These are phyloP conservation scores for Temnopleurus reevesii DNA, from an alignment of 53 echinoderm and acorn worm genomes.

Conservation along the genomic window DNA sequence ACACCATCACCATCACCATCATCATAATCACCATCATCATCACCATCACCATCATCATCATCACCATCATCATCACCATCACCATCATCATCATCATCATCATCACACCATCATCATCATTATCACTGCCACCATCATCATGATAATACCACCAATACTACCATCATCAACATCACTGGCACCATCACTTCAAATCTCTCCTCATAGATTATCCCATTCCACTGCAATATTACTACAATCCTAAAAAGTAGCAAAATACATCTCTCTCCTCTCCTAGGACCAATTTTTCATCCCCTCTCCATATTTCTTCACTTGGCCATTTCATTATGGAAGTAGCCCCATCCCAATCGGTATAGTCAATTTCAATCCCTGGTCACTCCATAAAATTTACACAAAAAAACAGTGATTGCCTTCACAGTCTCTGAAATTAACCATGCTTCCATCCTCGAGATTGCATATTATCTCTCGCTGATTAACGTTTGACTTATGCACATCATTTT, in stretches of 20 bases:
- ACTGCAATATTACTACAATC: background rate
- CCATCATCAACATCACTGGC: background rate
- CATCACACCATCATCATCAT: background rate
- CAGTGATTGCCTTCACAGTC: background rate
- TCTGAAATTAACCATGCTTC: background rate
- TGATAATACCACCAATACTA: too few relatives aligned
- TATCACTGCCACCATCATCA: background rate
- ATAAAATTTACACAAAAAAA: constrained; percentile 1
- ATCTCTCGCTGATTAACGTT: background rate
- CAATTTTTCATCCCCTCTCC: constrained; percentile 24
- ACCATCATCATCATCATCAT: background rate
- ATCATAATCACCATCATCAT: background rate
- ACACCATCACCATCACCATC: background rate
- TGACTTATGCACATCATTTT: background rate
- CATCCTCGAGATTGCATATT: background rate
- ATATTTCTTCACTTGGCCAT: constrained; percentile 17
- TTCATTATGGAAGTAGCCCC: constrained; percentile 5
- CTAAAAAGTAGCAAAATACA: background rate
- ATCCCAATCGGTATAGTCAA: background rate
- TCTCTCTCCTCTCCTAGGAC: background rate
- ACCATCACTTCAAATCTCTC: background rate
- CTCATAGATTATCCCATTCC: background rate
- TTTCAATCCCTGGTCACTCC: constrained; percentile 17
- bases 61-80: background rate
- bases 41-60: background rate